Evolutionary conservation across 2,113 vertebrate species (phyloP), one percentile per base, ranked within the genome.

Genomic region (Xiphophorus maculatus): DNA sequence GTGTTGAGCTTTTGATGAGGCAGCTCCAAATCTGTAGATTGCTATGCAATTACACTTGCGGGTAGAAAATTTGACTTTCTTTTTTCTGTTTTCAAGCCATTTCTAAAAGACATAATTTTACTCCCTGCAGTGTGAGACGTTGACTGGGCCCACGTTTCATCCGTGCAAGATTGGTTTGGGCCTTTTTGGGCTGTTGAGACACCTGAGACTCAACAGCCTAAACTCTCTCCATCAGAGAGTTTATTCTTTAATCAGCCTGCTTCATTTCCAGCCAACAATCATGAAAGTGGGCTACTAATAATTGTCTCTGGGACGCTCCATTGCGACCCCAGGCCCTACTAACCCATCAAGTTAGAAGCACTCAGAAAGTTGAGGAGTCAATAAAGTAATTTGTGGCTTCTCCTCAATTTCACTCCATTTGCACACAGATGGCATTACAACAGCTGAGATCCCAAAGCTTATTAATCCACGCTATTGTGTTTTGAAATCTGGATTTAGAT

Each of bases 371-470:
- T 12, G 13, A 44, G 3, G 69, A 69, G 60, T 85, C 77, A 74
- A 85, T 83, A 74, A 81, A 73, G 70, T 48, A 28, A 79, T 85
- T 75, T 73, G 35, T 44, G 29, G 54, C n/a, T 30, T 30, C 25
- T 10, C 27, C 1, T 12, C 12, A 63, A 62, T 48, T 40, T 75
- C 29, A 9, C 62, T 77, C 79, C 29, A 33, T 76, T 69, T 79
- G 69, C 63, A 9, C 14, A 22, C 12, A 42, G 74, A 74, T 71
- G 2, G 32, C 29, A 19, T 19, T 2, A 32, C 63, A 51, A 51
- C 25, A 5, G 35, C 25, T 40, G n/a, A 0, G 6, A 77, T 2
- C 51, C 35, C 28, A 54, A n/a, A 54, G 30, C 44, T 37, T 28
- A 48, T 48, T 48, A 6, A 9, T 64, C 63, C 54, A 61, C 37